A percentile compares a stretch with the other conserved stretches of the same genome.
Evolutionary conservation across 2,797 vertebrate species (phyloP).

Genomic region (Micropoecilia bifurca): DNA sequence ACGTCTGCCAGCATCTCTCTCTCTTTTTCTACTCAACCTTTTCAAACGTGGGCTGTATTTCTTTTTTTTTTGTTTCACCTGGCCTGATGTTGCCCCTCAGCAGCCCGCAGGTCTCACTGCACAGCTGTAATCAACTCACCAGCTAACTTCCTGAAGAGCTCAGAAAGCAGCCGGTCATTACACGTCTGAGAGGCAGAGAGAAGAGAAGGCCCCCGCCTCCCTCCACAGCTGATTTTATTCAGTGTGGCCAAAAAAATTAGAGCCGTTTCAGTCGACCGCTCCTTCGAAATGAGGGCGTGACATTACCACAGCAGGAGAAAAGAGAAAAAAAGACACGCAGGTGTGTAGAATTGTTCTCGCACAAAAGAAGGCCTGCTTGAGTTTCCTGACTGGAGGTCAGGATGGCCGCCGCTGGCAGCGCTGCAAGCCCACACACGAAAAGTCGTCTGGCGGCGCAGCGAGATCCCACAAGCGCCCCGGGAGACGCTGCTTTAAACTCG

Average conservation of each 20-base stretch:
- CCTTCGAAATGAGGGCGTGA: conserved; percentile 11
- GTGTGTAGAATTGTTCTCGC: conserved; percentile 30
- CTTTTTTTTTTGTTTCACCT: conserved; percentile 38
- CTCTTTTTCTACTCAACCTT: conserved; percentile 37
- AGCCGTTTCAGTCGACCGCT: conserved; percentile 3
- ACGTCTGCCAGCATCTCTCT: background rate
- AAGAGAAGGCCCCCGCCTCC: background rate
- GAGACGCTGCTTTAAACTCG: conserved; percentile 59
- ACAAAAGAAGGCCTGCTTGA: conserved; percentile 21
- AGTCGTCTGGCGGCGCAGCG: conserved; percentile 75
- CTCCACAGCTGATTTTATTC: conserved; percentile 18
- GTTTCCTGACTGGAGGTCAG: conserved; percentile 57
- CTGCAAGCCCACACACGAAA: conserved; percentile 79
- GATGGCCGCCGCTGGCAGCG: conserved; percentile 30
- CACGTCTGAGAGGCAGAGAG: conserved; percentile 27
- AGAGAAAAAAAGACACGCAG: background rate
- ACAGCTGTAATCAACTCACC: conserved; percentile 55
- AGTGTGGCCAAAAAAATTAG: conserved; percentile 4
- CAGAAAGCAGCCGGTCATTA: conserved; percentile 28
- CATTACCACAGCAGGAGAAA: conserved; percentile 28
- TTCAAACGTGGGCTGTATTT: conserved; percentile 10
- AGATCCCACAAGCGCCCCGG: conserved; percentile 79
- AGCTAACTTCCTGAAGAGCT: conserved; percentile 46
- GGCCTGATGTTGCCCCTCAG: conserved; percentile 29
- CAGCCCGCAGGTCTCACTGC: conserved; percentile 49